These are phyloP conservation scores for Nymphalis io DNA, from an alignment of 1,140 invertebrate species.

Conservation along the genomic window DNA sequence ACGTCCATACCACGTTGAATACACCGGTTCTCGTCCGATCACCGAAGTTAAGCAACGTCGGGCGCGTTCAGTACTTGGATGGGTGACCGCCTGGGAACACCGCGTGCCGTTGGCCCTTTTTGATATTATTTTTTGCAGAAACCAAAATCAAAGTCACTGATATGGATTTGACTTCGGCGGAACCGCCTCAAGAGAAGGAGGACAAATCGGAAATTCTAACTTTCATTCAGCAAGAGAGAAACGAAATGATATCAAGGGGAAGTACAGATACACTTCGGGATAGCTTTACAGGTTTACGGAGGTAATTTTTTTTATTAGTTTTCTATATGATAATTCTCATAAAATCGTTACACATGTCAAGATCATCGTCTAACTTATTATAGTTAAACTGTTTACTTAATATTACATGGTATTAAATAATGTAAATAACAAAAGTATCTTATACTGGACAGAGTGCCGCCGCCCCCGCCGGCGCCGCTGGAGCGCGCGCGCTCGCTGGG, in stretches of 20 bases:
- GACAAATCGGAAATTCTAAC: slow-evolving; percentile 20
- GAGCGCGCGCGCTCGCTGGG: slow-evolving; percentile 41
- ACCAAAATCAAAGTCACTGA: slow-evolving; percentile 27
- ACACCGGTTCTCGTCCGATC: slow-evolving; percentile 52
- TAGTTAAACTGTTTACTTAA: too few relatives aligned
- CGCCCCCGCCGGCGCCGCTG: slow-evolving; percentile 32
- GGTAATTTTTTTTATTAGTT: slow-evolving; percentile 33
- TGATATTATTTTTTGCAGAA: slow-evolving; percentile 26
- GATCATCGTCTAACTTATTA: too few relatives aligned
- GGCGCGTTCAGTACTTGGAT: slow-evolving; percentile 47
- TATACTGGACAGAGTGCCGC: not conserved
- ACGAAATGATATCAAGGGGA: slow-evolving; percentile 30
- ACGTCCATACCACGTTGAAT: slow-evolving; percentile 50
- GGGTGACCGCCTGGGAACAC: slow-evolving; percentile 46
- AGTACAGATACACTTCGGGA: slow-evolving; percentile 45
- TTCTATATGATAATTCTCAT: too few relatives aligned
- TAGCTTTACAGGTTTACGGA: slow-evolving; percentile 47
- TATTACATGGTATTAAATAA: too few relatives aligned
- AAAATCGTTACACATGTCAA: too few relatives aligned
- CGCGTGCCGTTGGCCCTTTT: slow-evolving; percentile 24
- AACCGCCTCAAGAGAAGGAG: slow-evolving; percentile 21
- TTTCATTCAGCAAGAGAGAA: slow-evolving; percentile 7
- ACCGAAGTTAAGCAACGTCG: slow-evolving; percentile 50
- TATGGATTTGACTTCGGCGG: slow-evolving; percentile 10
- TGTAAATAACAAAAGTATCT: too few relatives aligned